These are phyloP conservation scores for Lepus townsendii DNA, from an alignment of 2,797 vertebrate genomes.

Conservation along the genomic window DNA sequence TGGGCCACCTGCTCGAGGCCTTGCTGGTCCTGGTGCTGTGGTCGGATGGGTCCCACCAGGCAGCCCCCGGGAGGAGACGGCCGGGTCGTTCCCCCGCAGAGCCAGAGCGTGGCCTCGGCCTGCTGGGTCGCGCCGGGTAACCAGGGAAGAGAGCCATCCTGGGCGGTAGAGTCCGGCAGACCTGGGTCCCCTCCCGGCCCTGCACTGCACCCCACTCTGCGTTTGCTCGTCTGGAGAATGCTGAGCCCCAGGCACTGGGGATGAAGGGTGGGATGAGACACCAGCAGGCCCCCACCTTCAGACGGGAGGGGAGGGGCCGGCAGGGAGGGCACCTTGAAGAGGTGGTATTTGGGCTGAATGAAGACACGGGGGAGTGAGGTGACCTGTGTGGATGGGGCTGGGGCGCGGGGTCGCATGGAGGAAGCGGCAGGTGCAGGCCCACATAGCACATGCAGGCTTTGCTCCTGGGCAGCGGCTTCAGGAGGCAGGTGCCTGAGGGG, in stretches of 20 bases:
- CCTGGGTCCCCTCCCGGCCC: too few relatives aligned
- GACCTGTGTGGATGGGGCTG: neutral
- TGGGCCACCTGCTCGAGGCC: neutral
- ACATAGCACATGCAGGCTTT: fast-evolving
- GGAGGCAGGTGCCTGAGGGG: neutral
- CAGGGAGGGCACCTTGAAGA: neutral
- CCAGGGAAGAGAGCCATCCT: too few relatives aligned
- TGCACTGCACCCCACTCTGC: too few relatives aligned
- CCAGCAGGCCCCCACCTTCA: neutral
- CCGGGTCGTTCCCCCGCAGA: too few relatives aligned
- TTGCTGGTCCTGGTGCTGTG: neutral
- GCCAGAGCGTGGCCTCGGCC: too few relatives aligned
- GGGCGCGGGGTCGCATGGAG: neutral
- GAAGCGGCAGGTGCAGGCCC: neutral
- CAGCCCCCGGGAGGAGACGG: too few relatives aligned
- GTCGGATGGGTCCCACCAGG: neutral
- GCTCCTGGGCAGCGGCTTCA: fast-evolving
- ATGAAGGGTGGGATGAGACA: neutral
- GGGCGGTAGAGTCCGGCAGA: too few relatives aligned
- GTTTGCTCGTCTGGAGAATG: too few relatives aligned
- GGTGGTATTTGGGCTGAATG: neutral
- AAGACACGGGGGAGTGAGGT: neutral
- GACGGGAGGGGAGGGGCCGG: neutral
- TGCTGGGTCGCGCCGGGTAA: too few relatives aligned
- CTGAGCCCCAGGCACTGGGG: neutral